These are phyloP conservation scores for Alfaro cultratus DNA, from an alignment of 2,797 vertebrate species.

Conservation along the genomic window DNA sequence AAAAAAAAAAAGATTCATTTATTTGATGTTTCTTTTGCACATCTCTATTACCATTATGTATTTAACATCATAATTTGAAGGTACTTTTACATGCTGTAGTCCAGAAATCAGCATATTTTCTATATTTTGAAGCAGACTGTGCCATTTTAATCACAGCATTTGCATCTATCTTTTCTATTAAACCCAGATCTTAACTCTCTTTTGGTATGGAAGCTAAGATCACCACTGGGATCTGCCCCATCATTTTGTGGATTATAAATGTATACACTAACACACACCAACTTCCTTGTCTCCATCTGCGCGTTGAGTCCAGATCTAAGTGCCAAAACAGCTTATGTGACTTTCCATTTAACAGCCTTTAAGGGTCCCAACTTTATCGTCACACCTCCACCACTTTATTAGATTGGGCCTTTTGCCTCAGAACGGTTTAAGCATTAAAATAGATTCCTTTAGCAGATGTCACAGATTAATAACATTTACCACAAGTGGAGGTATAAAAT, in stretches of 20 bases:
- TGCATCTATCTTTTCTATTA: background rate
- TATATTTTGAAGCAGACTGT: background rate
- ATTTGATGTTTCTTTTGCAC: background rate
- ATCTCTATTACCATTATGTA: background rate
- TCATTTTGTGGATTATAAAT: background rate
- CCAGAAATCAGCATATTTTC: background rate
- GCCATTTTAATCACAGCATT: background rate
- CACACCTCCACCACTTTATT: slow-evolving; percentile 58
- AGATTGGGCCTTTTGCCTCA: slow-evolving; percentile 46
- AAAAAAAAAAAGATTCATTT: background rate
- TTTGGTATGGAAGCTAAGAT: slow-evolving; percentile 51
- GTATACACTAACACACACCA: background rate
- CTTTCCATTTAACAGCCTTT: slow-evolving; percentile 53
- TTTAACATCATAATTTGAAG: background rate
- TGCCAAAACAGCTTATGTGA: slow-evolving; percentile 52
- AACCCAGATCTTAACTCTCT: slow-evolving; percentile 38
- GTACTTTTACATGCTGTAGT: background rate
- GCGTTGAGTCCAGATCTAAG: slow-evolving; percentile 40
- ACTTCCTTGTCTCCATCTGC: slow-evolving; percentile 46
- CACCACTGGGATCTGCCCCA: slow-evolving; percentile 42
- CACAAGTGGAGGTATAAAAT: background rate
- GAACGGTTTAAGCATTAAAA: slow-evolving; percentile 47
- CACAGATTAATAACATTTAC: slow-evolving; percentile 18
- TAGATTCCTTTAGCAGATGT: slow-evolving; percentile 53
- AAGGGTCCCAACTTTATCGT: slow-evolving; percentile 43